Evolutionary conservation across 2,797 vertebrate genomes (phyloP).

Genomic region (Spheniscus humboldti): DNA sequence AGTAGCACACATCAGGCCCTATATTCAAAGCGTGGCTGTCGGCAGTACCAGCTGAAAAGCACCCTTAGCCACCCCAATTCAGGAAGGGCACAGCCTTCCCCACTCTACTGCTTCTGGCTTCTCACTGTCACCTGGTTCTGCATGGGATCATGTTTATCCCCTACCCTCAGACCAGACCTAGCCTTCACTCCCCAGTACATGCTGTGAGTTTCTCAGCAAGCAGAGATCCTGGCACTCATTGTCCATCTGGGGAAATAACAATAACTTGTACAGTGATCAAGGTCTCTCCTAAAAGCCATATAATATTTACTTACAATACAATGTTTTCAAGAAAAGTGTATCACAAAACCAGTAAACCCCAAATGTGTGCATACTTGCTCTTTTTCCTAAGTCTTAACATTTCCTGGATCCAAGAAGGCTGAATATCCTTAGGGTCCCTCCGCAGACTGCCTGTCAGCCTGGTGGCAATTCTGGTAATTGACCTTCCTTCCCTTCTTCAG

Average conservation of each 20-base stretch:
- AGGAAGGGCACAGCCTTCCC: neutral
- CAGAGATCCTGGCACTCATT: neutral
- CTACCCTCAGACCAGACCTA: neutral
- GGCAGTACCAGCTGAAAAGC: neutral
- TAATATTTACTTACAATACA: neutral
- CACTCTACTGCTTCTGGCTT: neutral
- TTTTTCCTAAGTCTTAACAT: neutral
- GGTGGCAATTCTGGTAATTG: neutral
- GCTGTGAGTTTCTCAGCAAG: neutral
- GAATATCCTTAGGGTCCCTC: neutral
- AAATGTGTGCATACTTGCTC: neutral
- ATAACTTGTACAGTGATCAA: neutral
- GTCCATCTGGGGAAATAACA: neutral
- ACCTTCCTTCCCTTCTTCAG: neutral
- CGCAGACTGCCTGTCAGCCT: neutral
- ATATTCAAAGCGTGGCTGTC: neutral
- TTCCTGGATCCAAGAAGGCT: neutral
- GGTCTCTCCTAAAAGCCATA: neutral
- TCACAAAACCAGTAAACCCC: neutral
- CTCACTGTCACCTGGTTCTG: neutral
- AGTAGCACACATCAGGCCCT: neutral
- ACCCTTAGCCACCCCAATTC: neutral
- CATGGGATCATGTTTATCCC: neutral
- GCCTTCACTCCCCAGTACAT: neutral
- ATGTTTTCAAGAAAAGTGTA: neutral